Percentiles rank a stretch among this genome's conserved stretches.
Evolutionary conservation across 1,140 invertebrate species (phyloP).

Genomic region (Zeugodacus cucurbitae): DNA sequence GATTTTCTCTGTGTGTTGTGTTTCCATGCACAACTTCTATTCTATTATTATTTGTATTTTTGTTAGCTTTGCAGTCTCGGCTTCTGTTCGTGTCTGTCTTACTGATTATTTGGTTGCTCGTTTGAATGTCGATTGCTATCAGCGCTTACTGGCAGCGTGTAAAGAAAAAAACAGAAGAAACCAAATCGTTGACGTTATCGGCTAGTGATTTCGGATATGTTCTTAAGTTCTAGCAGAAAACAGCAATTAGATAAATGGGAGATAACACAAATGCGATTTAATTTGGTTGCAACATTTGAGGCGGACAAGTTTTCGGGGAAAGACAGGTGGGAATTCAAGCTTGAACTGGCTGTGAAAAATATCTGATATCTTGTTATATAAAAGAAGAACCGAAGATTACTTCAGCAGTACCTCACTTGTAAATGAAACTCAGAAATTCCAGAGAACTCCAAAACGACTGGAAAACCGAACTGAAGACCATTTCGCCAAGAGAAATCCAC

Average conservation of each 20-base stretch:
- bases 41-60: background rate
- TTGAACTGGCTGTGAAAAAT: too few species aligned
- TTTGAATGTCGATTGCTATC: constrained; percentile 38
- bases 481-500: too few species aligned
- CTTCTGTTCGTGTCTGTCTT: background rate
- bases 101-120: constrained; percentile 22
- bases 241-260: background rate
- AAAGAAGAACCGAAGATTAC: too few species aligned
- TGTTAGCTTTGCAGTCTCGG: background rate
- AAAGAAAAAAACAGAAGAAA: background rate
- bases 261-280: too few species aligned
- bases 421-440: too few species aligned
- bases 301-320: too few species aligned
- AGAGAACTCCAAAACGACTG: too few species aligned
- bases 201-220: background rate
- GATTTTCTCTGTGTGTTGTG: background rate
- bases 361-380: too few species aligned
- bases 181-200: constrained; percentile 24
- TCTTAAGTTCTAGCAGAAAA: background rate
- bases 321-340: too few species aligned
- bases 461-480: too few species aligned
- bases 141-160: background rate
- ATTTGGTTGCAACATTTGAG: too few species aligned
- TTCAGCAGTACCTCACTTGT: too few species aligned
- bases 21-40: background rate